Evolutionary conservation across 2,888 invertebrate genomes (phyloP), one percentile per base, ranked within the genome.

Genomic region (Scaptomyza cyrtandrae): DNA sequence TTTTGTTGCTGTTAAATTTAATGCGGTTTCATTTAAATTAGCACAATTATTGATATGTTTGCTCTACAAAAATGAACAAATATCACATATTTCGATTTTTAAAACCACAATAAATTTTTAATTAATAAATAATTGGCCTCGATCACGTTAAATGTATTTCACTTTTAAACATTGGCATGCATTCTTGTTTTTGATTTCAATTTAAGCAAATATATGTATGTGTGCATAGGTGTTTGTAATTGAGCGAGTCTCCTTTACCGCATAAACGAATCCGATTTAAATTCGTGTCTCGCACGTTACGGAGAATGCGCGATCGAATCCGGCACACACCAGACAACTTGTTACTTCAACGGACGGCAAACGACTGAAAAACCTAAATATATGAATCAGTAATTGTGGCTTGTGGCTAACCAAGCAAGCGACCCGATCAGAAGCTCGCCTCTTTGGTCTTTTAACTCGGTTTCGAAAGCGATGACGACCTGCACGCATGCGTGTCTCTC

Each of bases 391-490:
- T 85, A 71, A 14, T 39, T 48, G 33, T 19, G 49, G 33, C 49
- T 49, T n/a, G 77, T 75, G 71, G 63, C 80, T 56, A 63, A 33
- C 16, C 58, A 46, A 61, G 55, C 60, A 19, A 49, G 16, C 59
- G 57, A 46, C 68, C 61, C 65, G 59, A 81, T 48, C 49, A 66
- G 57, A 56, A 81, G 52, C 48, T 33, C 57, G 68, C 64, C 74
- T 78, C 81, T 74, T 80, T 69, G 81, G 44, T 52, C 55, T 67
- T 64, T 67, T 74, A 60, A 62, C 54, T 75, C 62, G 66, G 63
- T 80, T 73, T 76, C 83, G 83, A 79, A 71, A 79, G 77, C 78
- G 62, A 19, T 48, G 71, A 63, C 49, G 71, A 64, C 71, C 67
- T 65, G 41, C 62, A 76, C 57, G 66, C 43, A 43, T 31, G 29